These are phyloP conservation scores for Daubentonia madagascariensis DNA, from an alignment of 2,113 vertebrate genomes.

Conservation along the genomic window DNA sequence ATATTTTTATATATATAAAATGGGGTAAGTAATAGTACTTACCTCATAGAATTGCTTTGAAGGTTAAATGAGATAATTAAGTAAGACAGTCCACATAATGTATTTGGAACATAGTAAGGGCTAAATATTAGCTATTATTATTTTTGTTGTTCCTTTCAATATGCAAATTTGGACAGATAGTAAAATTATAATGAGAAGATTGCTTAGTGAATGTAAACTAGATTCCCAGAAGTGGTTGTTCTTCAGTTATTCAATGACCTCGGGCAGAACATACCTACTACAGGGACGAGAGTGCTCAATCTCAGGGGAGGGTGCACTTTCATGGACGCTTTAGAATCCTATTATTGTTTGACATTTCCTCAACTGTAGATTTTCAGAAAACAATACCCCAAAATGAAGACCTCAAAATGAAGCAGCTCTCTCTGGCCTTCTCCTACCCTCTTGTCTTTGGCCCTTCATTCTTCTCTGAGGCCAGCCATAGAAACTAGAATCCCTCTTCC, in stretches of 20 bases:
- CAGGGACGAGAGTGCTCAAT: neutral
- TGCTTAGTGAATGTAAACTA: neutral
- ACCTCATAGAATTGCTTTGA: neutral
- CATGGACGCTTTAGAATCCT: neutral
- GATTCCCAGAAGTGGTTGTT: neutral
- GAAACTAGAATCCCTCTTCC: neutral
- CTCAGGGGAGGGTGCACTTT: neutral
- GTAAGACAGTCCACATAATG: neutral
- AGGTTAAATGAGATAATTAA: neutral
- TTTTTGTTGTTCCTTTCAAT: neutral
- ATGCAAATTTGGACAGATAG: neutral
- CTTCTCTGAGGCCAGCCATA: neutral
- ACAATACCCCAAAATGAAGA: neutral
- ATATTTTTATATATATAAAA: neutral
- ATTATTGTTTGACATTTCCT: neutral
- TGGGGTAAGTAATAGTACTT: neutral
- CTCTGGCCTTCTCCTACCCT: neutral
- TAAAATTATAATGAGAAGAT: neutral
- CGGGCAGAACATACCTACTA: neutral
- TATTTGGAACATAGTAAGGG: neutral
- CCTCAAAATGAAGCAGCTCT: neutral
- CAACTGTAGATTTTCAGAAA: neutral
- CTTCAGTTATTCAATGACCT: neutral
- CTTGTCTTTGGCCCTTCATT: neutral
- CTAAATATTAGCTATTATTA: slow-evolving; percentile 7